Evolutionary conservation across 2,888 invertebrate species (phyloP).

Genomic region (Mythimna albipuncta): DNA sequence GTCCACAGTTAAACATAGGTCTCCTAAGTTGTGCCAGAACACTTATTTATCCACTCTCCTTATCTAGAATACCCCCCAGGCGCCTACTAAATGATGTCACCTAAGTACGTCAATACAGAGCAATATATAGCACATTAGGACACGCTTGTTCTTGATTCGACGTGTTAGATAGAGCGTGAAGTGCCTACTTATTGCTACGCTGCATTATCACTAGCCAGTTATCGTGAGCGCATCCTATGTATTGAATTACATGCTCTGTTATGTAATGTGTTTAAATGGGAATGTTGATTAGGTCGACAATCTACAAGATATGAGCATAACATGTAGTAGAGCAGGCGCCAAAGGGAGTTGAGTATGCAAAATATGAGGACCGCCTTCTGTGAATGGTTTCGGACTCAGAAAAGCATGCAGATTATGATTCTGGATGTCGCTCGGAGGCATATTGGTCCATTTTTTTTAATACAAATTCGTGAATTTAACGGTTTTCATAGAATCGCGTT

Average conservation of each 20-base stretch:
- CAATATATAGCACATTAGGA: slow-evolving; percentile 3
- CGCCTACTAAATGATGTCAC: slow-evolving; percentile 13
- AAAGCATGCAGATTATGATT: no score
- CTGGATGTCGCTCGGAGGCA: no score
- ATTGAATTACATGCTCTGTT: slow-evolving; percentile 39
- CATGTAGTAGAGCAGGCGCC: no score
- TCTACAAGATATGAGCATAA: not conserved
- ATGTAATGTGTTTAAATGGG: slow-evolving; percentile 33
- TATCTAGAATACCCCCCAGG: not conserved
- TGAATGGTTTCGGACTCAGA: no score
- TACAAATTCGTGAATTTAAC: no score
- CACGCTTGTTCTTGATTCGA: slow-evolving; percentile 6
- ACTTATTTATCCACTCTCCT: no score
- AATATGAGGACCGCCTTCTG: no score
- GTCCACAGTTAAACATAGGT: not conserved
- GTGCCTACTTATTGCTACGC: slow-evolving; percentile 24
- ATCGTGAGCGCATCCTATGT: slow-evolving; percentile 40
- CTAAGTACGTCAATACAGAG: slow-evolving; percentile 13
- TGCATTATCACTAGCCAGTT: slow-evolving; percentile 51
- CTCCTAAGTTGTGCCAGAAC: not conserved
- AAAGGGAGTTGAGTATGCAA: no score
- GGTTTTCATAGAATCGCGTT: no score
- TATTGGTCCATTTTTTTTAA: no score
- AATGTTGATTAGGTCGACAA: slow-evolving; percentile 36
- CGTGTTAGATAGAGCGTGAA: slow-evolving; percentile 26